These are phyloP conservation scores for Mionectes olivaceus DNA, from an alignment of 2,797 vertebrate species.

Conservation along the genomic window DNA sequence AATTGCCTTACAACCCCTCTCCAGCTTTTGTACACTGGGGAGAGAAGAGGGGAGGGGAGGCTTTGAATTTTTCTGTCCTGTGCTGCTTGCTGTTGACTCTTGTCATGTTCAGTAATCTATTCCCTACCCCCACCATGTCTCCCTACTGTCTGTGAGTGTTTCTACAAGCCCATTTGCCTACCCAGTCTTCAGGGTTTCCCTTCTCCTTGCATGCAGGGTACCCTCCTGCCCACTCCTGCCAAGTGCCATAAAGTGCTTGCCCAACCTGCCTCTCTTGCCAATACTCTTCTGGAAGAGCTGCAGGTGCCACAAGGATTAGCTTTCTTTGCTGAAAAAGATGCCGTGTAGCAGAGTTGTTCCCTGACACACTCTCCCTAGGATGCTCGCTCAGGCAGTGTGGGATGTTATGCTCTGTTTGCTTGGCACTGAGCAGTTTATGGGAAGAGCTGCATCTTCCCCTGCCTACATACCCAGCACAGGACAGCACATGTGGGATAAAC, in stretches of 20 bases:
- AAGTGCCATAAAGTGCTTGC: background rate
- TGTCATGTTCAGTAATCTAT: background rate
- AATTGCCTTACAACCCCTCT: background rate
- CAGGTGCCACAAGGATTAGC: background rate
- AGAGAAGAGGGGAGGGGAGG: background rate
- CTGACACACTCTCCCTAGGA: fast-evolving
- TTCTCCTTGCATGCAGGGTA: background rate
- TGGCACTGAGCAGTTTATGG: background rate
- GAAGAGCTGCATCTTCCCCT: background rate
- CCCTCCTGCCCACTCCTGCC: background rate
- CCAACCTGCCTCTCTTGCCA: background rate
- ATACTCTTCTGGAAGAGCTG: background rate
- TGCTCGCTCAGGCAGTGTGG: fast-evolving
- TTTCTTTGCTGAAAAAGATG: background rate
- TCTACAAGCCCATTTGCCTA: background rate
- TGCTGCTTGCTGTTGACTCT: background rate
- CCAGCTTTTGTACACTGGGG: background rate
- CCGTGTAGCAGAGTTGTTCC: background rate
- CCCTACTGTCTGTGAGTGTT: background rate
- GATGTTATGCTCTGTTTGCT: fast-evolving
- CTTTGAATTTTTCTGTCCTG: background rate
- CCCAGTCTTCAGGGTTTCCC: background rate
- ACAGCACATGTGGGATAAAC: fast-evolving
- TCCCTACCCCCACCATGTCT: background rate
- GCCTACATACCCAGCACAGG: background rate